A percentile compares a stretch with the other conserved stretches of the same genome.
Conservation (phyloP, 2,888 invertebrate species). For the Dorcus parallelipipedus region DNA sequence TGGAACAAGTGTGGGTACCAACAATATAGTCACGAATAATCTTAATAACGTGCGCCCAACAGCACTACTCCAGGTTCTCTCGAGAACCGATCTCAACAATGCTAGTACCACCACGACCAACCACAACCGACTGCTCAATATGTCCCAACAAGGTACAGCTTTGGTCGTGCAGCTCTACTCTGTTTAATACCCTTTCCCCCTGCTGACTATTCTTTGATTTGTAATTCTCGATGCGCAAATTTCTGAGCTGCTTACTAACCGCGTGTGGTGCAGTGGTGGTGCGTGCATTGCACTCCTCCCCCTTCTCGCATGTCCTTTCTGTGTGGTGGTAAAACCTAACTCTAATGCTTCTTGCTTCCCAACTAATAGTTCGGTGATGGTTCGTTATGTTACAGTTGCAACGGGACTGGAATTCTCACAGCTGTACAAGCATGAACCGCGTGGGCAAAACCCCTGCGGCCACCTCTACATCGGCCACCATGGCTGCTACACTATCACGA, state of each 20-base stretch:
- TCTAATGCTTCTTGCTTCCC: conserved; percentile 23
- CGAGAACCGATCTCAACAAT: conserved; percentile 51
- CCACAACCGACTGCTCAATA: conserved; percentile 51
- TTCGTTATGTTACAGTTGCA: conserved; percentile 47
- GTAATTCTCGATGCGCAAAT: background rate
- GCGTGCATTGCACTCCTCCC: conserved; percentile 45
- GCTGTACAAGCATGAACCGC: conserved; percentile 50
- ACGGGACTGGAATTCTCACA: conserved; percentile 53
- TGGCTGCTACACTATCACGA: conserved; percentile 49
- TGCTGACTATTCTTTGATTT: conserved; percentile 12
- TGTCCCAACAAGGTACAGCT: conserved; percentile 50
- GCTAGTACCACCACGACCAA: conserved; percentile 52
- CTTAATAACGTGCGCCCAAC: conserved; percentile 51
- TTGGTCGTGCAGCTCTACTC: conserved; percentile 20
- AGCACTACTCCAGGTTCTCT: conserved; percentile 50
- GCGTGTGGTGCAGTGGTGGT: conserved; percentile 48
- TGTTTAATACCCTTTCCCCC: conserved; percentile 14
- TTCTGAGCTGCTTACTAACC: conserved; percentile 39
- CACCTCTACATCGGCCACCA: conserved; percentile 47
- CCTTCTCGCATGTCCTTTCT: conserved; percentile 23
- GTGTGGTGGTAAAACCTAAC: conserved; percentile 32
- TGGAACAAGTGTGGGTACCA: conserved; percentile 64
- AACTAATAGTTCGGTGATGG: conserved; percentile 15
- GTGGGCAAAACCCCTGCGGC: conserved; percentile 47
- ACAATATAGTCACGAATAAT: conserved; percentile 52